Base-by-base conservation (phyloP, 2,888 invertebrate species). In the Caenorhabditis panamensis region DNA sequence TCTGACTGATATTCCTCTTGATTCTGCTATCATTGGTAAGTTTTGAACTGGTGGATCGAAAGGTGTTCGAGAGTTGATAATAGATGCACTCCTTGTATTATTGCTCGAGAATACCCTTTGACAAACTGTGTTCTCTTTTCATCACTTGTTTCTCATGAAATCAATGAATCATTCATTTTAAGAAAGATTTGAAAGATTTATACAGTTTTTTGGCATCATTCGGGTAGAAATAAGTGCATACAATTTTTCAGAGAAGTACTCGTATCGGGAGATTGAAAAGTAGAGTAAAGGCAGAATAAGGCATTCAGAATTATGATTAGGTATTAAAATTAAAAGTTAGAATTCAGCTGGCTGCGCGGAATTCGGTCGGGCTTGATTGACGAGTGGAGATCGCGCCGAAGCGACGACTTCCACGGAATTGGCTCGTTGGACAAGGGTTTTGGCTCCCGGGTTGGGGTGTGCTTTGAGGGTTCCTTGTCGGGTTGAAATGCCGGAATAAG, bases 91-190 rank as follows among this genome's bases (percentile, higher is more conserved):
- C 28, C 5, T 61, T 58, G 6, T 84, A 73, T 84, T 84, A 84
- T 84, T 84, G 84, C 84, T 84, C 78, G 82, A 84, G 84, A 84
- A 82, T 84, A 82, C 82, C 84, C 82, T 59, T 78, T 64, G 81
- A 62, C 64, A 18, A 53, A 41, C 37, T 51, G 36, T 18, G 28
- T 37, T 16, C 8, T 54, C 1, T 54, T 62, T 66, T 62, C 51
- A 51, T 51, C n/a, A n/a, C 26, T 26, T 53, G 11, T 2, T 31
- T 31, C 31, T 9, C 5, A 6, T 31, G 31, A 9, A 53, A 53
- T 16, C 53, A 26, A 53, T 26, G 26, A 53, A 16, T 53, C 26
- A 22, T 31, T 49, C 2, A 36, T 44, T 67, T 67, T 16, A 1
- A 61, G 44, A 36, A 64, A 49, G n/a, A 51, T 28, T 22, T 5